Evolutionary conservation across 2,797 vertebrate genomes (phyloP).

Genomic region (Cirrhinus mrigala): DNA sequence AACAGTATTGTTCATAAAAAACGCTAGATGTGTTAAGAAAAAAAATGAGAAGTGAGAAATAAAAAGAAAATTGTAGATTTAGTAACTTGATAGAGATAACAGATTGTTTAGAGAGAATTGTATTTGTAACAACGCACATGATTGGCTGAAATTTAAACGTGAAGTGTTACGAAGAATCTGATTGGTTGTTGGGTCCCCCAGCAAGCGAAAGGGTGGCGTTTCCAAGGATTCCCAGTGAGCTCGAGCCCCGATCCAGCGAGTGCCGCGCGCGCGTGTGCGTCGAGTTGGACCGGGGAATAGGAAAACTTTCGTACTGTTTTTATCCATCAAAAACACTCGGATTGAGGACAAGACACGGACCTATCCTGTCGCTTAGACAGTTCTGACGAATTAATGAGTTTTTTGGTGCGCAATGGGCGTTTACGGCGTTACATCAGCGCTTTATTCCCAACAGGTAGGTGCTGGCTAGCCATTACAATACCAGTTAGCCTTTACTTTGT

Average conservation of each 20-base stretch:
- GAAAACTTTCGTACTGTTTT: conserved; percentile 50
- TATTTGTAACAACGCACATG: conserved; percentile 61
- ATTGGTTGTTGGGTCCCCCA: conserved; percentile 72
- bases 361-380: not conserved
- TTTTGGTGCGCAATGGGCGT: conserved; percentile 54
- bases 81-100: conserved; percentile 2
- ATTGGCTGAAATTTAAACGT: conserved; percentile 72
- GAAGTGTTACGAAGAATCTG: conserved; percentile 62
- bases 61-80: not conserved
- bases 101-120: not conserved
- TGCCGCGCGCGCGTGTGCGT: conserved; percentile 73
- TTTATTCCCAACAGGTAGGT: conserved; percentile 65
- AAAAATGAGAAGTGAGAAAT: not conserved
- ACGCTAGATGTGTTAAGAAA: not conserved
- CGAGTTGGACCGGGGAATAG: conserved; percentile 28
- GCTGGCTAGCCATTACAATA: conserved; percentile 55
- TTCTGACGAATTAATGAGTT: conserved; percentile 14
- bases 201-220: conserved; percentile 74
- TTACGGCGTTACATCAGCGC: conserved; percentile 49
- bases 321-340: not conserved
- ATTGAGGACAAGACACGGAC: not conserved
- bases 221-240: conserved; percentile 68
- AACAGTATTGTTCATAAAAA: not conserved
- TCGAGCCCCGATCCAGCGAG: conserved; percentile 70
- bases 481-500: conserved; percentile 51